phyloP scores from a whole-genome alignment of 2,888 invertebrate species.

The Metellina segmentata region DNA sequence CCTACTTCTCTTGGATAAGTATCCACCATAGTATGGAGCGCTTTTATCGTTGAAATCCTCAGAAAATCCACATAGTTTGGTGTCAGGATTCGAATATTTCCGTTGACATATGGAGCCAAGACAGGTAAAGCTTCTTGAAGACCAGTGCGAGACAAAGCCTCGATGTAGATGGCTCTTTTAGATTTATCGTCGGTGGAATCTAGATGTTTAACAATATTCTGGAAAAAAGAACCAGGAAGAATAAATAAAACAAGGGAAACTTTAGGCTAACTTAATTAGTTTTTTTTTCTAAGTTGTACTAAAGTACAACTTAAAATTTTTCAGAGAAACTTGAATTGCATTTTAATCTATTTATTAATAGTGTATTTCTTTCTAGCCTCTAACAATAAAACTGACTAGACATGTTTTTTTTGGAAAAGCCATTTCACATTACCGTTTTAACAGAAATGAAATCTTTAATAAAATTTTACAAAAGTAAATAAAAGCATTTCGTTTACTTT shows the following conservation, averaged over 20 bases:
- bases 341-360: no score
- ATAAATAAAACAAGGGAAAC: not conserved
- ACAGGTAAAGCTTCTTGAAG: slow-evolving; percentile 57
- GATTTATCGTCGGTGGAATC: not conserved
- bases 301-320: not conserved
- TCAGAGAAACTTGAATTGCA: no score
- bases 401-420: no score
- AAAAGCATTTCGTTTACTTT: no score
- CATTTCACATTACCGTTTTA: no score
- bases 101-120: slow-evolving; percentile 74
- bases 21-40: slow-evolving; percentile 72
- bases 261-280: no score
- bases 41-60: slow-evolving; percentile 73
- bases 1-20: slow-evolving; percentile 27
- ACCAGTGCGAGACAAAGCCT: slow-evolving; percentile 77
- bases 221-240: not conserved
- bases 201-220: slow-evolving; percentile 6
- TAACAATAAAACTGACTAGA: no score
- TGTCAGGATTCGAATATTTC: slow-evolving; percentile 7
- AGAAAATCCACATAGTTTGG: slow-evolving; percentile 63
- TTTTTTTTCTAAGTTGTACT: no score
- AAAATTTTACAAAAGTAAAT: no score
- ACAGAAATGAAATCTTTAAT: no score
- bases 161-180: slow-evolving; percentile 72
- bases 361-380: no score